Conservation (phyloP, 2,797 vertebrate genomes). For the Chlorospingus semifuscus region DNA sequence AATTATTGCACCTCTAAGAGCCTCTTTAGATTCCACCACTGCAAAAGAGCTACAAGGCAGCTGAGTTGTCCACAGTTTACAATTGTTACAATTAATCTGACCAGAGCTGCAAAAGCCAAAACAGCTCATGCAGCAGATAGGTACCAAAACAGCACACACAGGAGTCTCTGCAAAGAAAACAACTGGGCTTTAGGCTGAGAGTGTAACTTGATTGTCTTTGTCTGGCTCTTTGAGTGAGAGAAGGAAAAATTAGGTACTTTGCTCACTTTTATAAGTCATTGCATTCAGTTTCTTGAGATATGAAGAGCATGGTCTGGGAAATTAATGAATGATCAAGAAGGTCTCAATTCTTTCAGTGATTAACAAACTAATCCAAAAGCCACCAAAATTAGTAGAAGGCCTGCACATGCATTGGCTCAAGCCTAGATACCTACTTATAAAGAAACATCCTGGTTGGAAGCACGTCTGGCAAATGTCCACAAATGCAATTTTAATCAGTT, state of each 20-base stretch:
- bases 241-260: neutral
- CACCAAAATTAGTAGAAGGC: neutral
- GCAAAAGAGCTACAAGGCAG: neutral
- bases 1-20: neutral
- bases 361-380: neutral
- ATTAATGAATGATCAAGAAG: neutral
- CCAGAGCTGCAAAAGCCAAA: neutral
- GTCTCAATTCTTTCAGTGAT: neutral
- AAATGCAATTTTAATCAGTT: neutral
- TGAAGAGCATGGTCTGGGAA: neutral
- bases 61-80: neutral
- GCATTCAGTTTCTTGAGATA: neutral
- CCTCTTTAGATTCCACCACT: neutral
- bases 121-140: neutral
- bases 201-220: neutral
- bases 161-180: neutral
- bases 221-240: neutral
- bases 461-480: neutral
- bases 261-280: neutral
- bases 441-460: neutral
- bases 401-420: neutral
- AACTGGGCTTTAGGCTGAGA: neutral
- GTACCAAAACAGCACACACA: neutral
- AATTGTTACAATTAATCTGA: neutral
- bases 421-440: neutral